Percentiles rank a stretch among this genome's conserved stretches.
Conservation (phyloP, 2,797 vertebrate species). For the Adelosebastes latens region DNA sequence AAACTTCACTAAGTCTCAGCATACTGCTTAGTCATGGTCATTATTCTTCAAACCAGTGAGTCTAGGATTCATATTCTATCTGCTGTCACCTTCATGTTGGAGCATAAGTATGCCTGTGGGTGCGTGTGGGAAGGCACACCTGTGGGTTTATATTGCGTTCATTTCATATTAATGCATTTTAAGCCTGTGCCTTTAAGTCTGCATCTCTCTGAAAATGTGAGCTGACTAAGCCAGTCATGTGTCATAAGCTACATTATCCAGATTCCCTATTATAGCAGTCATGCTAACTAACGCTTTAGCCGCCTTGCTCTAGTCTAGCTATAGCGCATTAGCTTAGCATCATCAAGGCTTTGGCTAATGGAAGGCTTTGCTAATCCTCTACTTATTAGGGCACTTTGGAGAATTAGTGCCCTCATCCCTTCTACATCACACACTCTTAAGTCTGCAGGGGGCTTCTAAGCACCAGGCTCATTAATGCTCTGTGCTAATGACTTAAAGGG, state of each 20-base stretch:
- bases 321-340: slow-evolving; percentile 68
- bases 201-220: slow-evolving; percentile 26
- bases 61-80: slow-evolving; percentile 17
- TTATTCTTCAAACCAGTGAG: slow-evolving; percentile 50
- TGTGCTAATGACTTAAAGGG: slow-evolving; percentile 69
- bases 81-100: slow-evolving; percentile 6
- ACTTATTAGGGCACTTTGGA: slow-evolving; percentile 80
- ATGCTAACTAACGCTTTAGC: slow-evolving; percentile 51
- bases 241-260: slow-evolving; percentile 39
- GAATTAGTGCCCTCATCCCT: slow-evolving; percentile 79
- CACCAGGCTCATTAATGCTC: slow-evolving; percentile 65
- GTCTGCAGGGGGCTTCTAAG: slow-evolving; percentile 65
- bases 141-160: neutral
- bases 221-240: slow-evolving; percentile 44
- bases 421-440: slow-evolving; percentile 66
- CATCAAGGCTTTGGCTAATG: slow-evolving; percentile 77
- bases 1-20: slow-evolving; percentile 48
- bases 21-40: slow-evolving; percentile 51
- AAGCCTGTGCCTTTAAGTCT: neutral
- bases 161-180: neutral
- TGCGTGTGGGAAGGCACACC: neutral
- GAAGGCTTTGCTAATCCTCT: slow-evolving; percentile 78
- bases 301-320: slow-evolving; percentile 45
- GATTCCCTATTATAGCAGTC: slow-evolving; percentile 32
- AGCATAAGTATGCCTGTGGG: neutral